Percentiles rank a stretch among this genome's conserved stretches.
These are phyloP conservation scores for Buphagus erythrorhynchus DNA, from an alignment of 2,797 vertebrate species.

Conservation along the genomic window DNA sequence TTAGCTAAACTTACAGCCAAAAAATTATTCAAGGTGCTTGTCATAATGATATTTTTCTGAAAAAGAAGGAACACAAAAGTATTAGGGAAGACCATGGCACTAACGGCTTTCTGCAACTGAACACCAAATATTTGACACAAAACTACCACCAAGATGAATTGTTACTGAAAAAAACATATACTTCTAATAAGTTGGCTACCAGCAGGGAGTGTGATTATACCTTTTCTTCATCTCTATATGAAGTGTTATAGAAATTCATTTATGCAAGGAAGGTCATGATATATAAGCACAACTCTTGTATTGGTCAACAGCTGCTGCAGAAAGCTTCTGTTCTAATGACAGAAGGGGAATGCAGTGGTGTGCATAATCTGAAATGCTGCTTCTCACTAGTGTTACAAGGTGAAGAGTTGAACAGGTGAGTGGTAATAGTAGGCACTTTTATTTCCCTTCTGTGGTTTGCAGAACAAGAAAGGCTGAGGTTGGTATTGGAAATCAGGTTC, in stretches of 20 bases:
- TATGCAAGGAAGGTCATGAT: neutral
- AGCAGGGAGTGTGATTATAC: neutral
- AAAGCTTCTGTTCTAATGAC: neutral
- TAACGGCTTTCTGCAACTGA: neutral
- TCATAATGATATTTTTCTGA: neutral
- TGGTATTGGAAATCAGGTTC: rapidly evolving
- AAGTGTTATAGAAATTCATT: neutral
- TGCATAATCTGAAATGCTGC: neutral
- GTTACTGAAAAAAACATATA: neutral
- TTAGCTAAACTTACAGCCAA: neutral
- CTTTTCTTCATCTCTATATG: neutral
- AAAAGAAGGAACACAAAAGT: rapidly evolving
- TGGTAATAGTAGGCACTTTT: neutral
- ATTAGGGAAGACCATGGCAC: rapidly evolving
- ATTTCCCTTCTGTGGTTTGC: neutral
- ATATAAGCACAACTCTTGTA: rapidly evolving
- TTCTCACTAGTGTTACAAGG: neutral
- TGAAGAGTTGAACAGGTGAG: neutral
- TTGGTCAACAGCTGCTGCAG: neutral
- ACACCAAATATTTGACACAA: neutral
- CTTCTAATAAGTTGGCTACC: neutral
- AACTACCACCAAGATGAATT: neutral
- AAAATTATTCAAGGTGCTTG: neutral
- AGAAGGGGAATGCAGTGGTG: neutral
- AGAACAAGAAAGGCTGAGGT: neutral